These are phyloP conservation scores for Martes martes DNA, from an alignment of 2,113 vertebrate genomes.

Conservation along the genomic window DNA sequence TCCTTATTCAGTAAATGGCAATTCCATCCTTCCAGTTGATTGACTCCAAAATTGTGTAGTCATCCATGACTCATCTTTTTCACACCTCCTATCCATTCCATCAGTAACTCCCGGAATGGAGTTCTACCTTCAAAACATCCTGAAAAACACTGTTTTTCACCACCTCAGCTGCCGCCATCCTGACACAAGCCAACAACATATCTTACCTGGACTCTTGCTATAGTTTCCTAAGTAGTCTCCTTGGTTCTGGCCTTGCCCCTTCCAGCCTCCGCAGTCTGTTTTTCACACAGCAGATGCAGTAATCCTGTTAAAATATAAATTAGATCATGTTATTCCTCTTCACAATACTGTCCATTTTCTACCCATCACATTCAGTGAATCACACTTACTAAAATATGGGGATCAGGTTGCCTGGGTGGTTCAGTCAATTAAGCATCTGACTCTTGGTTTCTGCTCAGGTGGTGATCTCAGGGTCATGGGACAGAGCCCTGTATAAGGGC, in stretches of 20 bases:
- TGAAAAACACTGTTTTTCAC: background rate
- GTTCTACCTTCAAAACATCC: constrained; percentile 4
- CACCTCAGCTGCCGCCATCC: background rate
- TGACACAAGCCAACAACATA: background rate
- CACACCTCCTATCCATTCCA: background rate
- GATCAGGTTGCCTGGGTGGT: background rate
- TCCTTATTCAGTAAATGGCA: background rate
- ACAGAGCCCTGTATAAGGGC: background rate
- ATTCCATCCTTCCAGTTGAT: background rate
- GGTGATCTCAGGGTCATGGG: background rate
- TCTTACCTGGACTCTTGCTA: background rate
- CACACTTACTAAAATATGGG: background rate
- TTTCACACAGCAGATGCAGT: background rate
- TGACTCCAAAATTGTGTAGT: background rate
- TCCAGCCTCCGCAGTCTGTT: background rate
- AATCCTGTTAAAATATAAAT: background rate
- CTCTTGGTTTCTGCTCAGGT: background rate
- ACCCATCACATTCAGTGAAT: background rate
- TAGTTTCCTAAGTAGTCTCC: background rate
- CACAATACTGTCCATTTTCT: background rate
- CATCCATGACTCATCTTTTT: background rate
- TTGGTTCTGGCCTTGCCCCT: background rate
- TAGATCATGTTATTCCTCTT: background rate
- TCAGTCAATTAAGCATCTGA: background rate
- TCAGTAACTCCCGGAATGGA: background rate